Evolutionary conservation across 2,113 vertebrate species (phyloP).

Genomic region (Gallinago media): DNA sequence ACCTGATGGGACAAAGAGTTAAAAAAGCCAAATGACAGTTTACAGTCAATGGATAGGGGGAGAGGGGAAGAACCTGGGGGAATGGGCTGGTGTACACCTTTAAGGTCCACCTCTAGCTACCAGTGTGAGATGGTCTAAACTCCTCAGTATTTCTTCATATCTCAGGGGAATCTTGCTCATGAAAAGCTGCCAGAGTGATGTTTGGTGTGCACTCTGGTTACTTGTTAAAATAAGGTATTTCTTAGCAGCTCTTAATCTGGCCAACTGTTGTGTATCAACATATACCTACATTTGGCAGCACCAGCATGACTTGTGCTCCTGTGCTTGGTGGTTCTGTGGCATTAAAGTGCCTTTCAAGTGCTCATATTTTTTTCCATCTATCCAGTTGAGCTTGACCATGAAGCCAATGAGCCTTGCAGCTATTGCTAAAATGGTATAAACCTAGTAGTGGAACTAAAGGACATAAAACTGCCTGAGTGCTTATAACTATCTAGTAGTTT

Average conservation of each 20-base stretch:
- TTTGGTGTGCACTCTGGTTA: neutral
- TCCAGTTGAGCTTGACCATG: neutral
- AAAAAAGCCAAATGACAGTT: neutral
- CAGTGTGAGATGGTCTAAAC: neutral
- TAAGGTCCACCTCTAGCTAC: neutral
- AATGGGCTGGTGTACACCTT: neutral
- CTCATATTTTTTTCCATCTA: neutral
- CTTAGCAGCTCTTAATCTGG: neutral
- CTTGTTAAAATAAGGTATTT: neutral
- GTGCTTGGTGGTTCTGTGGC: neutral
- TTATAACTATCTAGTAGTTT: neutral
- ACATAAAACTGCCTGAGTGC: neutral
- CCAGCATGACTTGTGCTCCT: neutral
- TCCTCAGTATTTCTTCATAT: rapidly evolving
- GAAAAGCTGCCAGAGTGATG: neutral
- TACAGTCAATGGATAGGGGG: neutral
- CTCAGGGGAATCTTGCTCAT: neutral
- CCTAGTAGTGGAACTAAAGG: neutral
- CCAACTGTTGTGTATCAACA: neutral
- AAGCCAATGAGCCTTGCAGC: neutral
- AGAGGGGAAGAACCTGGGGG: neutral
- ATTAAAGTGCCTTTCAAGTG: neutral
- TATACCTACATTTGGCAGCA: neutral
- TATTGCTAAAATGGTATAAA: neutral
- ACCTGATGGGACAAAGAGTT: neutral